phyloP scores from a whole-genome alignment of 1,140 invertebrate species.

The Drosophila pruinosa region DNA sequence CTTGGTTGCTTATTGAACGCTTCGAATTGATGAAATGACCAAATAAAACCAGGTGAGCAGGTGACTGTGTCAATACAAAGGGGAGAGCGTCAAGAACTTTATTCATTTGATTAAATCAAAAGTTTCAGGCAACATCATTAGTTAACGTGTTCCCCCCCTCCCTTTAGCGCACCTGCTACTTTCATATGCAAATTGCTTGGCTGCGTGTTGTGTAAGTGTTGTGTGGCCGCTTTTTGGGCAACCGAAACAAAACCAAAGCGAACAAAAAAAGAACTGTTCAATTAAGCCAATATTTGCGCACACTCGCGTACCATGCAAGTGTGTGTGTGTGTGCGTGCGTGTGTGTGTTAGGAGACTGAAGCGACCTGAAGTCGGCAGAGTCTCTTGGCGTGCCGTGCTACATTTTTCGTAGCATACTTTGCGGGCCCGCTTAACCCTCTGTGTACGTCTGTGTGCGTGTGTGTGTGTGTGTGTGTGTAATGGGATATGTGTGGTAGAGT shows the following conservation, averaged over 20 bases:
- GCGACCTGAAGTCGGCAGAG: slow-evolving; percentile 17
- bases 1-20: slow-evolving; percentile 1
- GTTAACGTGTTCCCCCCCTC: slow-evolving; percentile 9
- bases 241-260: slow-evolving; percentile 29
- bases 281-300: slow-evolving; percentile 79
- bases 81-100: too few species aligned
- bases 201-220: slow-evolving; percentile 33
- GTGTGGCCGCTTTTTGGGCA: slow-evolving; percentile 9
- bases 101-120: slow-evolving; percentile 28
- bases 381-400: slow-evolving; percentile 46
- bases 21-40: background rate
- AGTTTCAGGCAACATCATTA: slow-evolving; percentile 39
- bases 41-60: background rate
- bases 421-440: slow-evolving; percentile 46
- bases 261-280: slow-evolving; percentile 51
- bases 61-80: background rate
- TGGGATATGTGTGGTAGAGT: slow-evolving; percentile 4
- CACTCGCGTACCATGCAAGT: slow-evolving; percentile 48
- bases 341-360: slow-evolving; percentile 2
- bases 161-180: slow-evolving; percentile 13
- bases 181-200: slow-evolving; percentile 66
- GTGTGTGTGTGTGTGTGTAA: slow-evolving; percentile 5
- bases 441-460: slow-evolving; percentile 15
- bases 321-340: slow-evolving; percentile 26
- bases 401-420: slow-evolving; percentile 68